Evolutionary conservation across 2,113 vertebrate species (phyloP), one percentile per base, ranked within the genome.

Genomic region (Corydoras sp.): DNA sequence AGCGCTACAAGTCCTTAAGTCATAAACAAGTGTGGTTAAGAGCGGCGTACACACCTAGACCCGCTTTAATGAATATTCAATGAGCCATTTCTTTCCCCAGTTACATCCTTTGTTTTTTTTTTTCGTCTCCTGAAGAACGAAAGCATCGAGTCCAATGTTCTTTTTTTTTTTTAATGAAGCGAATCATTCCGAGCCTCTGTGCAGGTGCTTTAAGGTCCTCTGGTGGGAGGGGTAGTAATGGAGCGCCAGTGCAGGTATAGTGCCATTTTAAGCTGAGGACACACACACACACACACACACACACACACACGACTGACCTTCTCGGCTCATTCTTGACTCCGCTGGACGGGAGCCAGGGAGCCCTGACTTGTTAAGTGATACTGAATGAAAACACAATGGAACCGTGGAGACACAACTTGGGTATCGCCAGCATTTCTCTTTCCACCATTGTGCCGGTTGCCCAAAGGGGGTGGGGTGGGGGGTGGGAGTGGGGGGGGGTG

Each of bases 1-100:
- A 91, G 82, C 82, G 80, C 82, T 89, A 89, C 90, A 90, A 89
- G 88, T 91, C 89, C 87, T 90, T 89, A 89, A 90, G 88, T 90
- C 88, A 90, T 89, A 90, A 90, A 91, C 88, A 90, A 87, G 83
- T 86, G 85, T 87, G 88, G 86, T 87, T 86, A 84, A 86, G 87
- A 88, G 83, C 85, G 86, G 82, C 84, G 86, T 88, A 87, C 86
- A 89, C 88, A 88, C 88, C 87, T 89, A 88, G 87, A 82, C 83
- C 83, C 80, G 77, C 58, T 81, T 88, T 88, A 85, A 90, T 91
- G 89, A 89, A 91, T 91, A 90, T 90, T 91, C 88, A 89, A 86
- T 87, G 83, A 87, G 79, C 77, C 67, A 50, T 80, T 80, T 73
- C 18, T 78, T 80, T 77, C 81, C 71, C 49, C 31, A 82, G 79